Percentiles rank a stretch among this genome's conserved stretches.
Evolutionary conservation across 92 coral and sea anemone species (phyloP).

Genomic region (Porites divaricata): DNA sequence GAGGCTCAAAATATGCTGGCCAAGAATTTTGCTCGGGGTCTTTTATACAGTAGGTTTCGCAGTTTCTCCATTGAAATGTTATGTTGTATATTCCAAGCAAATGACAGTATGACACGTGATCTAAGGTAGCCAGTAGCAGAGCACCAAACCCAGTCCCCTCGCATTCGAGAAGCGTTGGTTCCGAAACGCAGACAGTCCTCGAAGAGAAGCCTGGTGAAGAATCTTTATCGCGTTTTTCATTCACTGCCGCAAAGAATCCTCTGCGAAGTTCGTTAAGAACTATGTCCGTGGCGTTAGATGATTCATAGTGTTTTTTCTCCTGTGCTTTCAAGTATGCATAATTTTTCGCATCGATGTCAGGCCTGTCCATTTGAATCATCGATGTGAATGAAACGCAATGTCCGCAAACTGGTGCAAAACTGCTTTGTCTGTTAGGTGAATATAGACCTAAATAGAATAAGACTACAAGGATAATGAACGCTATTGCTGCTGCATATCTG

Average conservation of each 20-base stretch:
- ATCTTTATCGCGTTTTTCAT: not conserved
- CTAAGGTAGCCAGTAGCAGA: slow-evolving; percentile 50
- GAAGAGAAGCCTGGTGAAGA: not conserved
- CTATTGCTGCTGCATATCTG: not conserved
- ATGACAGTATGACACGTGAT: slow-evolving; percentile 49
- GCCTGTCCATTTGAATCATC: not conserved
- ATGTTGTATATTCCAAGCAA: slow-evolving; percentile 39
- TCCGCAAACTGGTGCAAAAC: not conserved
- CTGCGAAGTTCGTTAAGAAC: slow-evolving; percentile 13
- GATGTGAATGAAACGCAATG: not conserved
- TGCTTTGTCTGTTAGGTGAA: not conserved
- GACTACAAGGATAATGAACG: not conserved
- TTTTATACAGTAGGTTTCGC: slow-evolving; percentile 59
- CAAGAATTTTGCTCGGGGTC: slow-evolving; percentile 68
- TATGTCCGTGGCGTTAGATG: not conserved
- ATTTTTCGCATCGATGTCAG: not conserved
- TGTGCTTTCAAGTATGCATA: not conserved
- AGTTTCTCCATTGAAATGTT: slow-evolving; percentile 69
- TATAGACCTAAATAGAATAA: too few species aligned
- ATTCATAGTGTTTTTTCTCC: not conserved
- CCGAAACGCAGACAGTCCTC: slow-evolving; percentile 50
- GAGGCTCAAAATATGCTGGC: slow-evolving; percentile 74
- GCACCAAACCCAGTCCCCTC: slow-evolving; percentile 47
- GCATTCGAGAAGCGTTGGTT: slow-evolving; percentile 52
- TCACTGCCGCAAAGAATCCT: slow-evolving; percentile 33